Evolutionary conservation across 2,888 invertebrate genomes (phyloP).

Genomic region (Mamestra brassicae): DNA sequence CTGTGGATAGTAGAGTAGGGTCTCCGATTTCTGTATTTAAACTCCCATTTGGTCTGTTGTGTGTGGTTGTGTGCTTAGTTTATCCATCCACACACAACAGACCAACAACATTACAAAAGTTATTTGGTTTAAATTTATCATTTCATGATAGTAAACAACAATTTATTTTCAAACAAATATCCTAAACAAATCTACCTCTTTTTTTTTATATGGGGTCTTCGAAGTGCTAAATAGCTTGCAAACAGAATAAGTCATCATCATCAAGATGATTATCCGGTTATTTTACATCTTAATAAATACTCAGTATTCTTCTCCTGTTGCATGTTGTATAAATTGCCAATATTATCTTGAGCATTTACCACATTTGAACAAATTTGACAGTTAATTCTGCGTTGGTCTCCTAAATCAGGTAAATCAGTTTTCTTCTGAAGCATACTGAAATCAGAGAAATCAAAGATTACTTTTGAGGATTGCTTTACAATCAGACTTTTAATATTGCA

Average conservation of each 20-base stretch:
- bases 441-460: conserved; percentile 5
- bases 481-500: not conserved
- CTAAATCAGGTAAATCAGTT: conserved; percentile 25
- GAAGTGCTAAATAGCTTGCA: not conserved
- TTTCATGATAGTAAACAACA: no score
- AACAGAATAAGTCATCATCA: not conserved
- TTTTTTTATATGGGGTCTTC: no score
- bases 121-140: no score
- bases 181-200: no score
- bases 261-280: not conserved
- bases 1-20: no score
- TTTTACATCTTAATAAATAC: conserved; percentile 54
- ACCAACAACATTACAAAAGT: no score
- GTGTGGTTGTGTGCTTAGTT: no score
- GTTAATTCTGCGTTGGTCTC: conserved; percentile 78
- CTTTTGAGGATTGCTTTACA: not conserved
- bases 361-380: conserved; percentile 81
- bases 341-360: conserved; percentile 73
- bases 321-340: conserved; percentile 79
- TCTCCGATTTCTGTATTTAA: no score
- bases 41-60: no score
- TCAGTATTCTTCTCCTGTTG: conserved; percentile 82
- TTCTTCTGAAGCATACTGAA: conserved; percentile 64
- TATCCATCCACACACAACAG: no score
- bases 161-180: no score